Evolutionary conservation across 92 coral and sea anemone species (phyloP).

Genomic region (Diadumene lineata): DNA sequence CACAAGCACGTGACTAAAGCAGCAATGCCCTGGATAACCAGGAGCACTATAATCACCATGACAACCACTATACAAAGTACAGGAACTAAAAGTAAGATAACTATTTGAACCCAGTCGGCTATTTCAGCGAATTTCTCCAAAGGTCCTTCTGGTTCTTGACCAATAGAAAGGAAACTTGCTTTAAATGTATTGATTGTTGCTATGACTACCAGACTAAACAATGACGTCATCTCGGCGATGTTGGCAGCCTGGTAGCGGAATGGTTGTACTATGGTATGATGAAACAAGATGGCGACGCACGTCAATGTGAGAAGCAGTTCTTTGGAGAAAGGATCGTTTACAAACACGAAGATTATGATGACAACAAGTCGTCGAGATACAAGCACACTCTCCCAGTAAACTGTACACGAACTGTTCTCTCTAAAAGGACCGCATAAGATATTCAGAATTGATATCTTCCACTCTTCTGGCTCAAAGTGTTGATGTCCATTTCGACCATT

Average conservation of each 20-base stretch:
- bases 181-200: slow-evolving; percentile 54
- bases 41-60: not conserved
- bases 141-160: slow-evolving; percentile 32
- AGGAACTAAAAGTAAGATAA: slow-evolving; percentile 11
- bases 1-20: not conserved
- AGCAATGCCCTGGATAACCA: not conserved
- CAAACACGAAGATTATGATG: slow-evolving; percentile 29
- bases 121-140: slow-evolving; percentile 5
- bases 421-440: slow-evolving; percentile 33
- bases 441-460: slow-evolving; percentile 14
- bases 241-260: slow-evolving; percentile 55
- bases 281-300: slow-evolving; percentile 54
- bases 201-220: slow-evolving; percentile 42
- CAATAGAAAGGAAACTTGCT: slow-evolving; percentile 35
- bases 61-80: not conserved
- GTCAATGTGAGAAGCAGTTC: slow-evolving; percentile 43
- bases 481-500: not conserved
- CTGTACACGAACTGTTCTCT: slow-evolving; percentile 24
- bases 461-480: slow-evolving; percentile 3
- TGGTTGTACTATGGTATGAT: slow-evolving; percentile 50
- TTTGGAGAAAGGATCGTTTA: slow-evolving; percentile 56
- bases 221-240: slow-evolving; percentile 54
- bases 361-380: slow-evolving; percentile 64
- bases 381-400: slow-evolving; percentile 70
- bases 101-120: slow-evolving; percentile 32